Conservation (phyloP, 64 coral and sea anemone genomes). For the Hydrozoanthus tunicans region DNA sequence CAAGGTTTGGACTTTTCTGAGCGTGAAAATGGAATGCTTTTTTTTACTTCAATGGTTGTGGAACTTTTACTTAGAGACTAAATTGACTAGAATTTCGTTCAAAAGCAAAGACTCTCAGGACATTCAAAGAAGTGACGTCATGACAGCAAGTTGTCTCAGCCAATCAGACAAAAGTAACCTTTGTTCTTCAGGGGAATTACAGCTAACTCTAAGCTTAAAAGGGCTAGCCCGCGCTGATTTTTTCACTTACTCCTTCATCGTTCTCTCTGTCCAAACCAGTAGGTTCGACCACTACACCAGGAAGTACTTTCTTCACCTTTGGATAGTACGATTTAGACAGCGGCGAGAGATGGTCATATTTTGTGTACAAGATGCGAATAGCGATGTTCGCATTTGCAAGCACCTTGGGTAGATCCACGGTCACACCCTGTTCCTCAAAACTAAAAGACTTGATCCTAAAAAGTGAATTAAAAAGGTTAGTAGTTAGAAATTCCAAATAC, state of each 20-base stretch:
- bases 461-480: not conserved
- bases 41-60: no score
- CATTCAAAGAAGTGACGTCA: no score
- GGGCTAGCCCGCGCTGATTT: not conserved
- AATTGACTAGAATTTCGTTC: no score
- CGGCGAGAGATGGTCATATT: slow-evolving; percentile 86
- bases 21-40: no score
- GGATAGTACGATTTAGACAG: slow-evolving; percentile 83
- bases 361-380: slow-evolving; percentile 78
- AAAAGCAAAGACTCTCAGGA: no score
- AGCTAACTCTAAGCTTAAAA: no score
- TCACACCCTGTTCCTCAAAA: slow-evolving; percentile 80
- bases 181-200: no score
- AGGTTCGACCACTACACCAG: slow-evolving; percentile 59
- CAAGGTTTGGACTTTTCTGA: no score
- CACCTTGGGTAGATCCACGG: slow-evolving; percentile 82
- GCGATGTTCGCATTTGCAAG: slow-evolving; percentile 81
- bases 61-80: no score
- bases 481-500: not conserved
- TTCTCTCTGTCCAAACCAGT: slow-evolving; percentile 45
- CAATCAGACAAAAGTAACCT: no score
- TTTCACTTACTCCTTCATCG: slow-evolving; percentile 28
- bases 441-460: slow-evolving; percentile 87
- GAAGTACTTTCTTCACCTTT: slow-evolving; percentile 54
- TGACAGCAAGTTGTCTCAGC: no score